These are phyloP conservation scores for Emydoidea blandingii DNA, from an alignment of 2,797 vertebrate species.

Conservation along the genomic window DNA sequence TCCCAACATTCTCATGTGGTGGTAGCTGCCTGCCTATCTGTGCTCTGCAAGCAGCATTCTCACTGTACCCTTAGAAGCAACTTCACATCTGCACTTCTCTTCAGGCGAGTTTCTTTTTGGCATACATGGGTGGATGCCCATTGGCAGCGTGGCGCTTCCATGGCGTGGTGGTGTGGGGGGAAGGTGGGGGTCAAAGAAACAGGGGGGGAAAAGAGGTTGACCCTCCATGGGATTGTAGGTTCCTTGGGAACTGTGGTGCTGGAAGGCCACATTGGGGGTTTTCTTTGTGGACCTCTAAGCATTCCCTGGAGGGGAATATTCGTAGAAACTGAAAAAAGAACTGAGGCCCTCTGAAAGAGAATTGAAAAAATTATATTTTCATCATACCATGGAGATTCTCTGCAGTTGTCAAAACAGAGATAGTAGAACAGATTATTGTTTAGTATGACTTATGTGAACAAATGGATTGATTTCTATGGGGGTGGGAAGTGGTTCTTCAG, in stretches of 20 bases:
- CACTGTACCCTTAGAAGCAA: neutral
- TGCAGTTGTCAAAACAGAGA: neutral
- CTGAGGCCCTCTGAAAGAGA: neutral
- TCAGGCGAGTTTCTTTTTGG: neutral
- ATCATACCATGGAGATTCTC: neutral
- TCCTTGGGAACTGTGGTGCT: neutral
- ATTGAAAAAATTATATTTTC: neutral
- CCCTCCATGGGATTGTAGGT: neutral
- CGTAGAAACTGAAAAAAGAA: neutral
- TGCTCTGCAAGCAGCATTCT: neutral
- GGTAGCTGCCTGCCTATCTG: neutral
- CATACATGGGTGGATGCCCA: neutral
- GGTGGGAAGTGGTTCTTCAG: constrained; percentile 12
- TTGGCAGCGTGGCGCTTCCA: neutral
- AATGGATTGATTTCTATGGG: constrained; percentile 40
- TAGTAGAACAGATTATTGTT: neutral
- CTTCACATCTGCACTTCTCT: neutral
- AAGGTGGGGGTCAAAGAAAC: neutral
- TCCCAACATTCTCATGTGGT: neutral
- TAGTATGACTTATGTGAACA: neutral
- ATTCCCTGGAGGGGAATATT: neutral
- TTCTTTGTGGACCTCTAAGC: neutral
- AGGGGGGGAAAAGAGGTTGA: neutral
- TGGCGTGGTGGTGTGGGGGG: too few species aligned
- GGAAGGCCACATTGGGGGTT: neutral